A percentile compares a stretch with the other conserved stretches of the same genome.
These are phyloP conservation scores for Zonotrichia albicollis DNA, from an alignment of 2,797 vertebrate species.

Conservation along the genomic window DNA sequence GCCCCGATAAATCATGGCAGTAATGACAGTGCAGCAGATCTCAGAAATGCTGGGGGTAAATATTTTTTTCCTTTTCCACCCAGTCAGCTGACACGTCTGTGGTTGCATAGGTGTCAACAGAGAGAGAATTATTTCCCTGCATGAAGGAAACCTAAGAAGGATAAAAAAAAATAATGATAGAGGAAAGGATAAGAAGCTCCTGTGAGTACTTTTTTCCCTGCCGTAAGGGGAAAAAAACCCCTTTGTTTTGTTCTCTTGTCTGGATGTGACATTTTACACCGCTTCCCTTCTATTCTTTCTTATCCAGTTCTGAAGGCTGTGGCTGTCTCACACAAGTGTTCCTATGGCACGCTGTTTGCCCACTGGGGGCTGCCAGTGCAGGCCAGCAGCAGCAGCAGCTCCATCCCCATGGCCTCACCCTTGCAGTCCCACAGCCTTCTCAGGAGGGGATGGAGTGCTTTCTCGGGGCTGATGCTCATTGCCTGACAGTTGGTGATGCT, in stretches of 20 bases:
- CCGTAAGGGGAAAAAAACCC: background rate
- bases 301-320: background rate
- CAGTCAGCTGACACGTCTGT: background rate
- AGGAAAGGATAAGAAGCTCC: slow-evolving; percentile 1
- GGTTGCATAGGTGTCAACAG: slow-evolving; percentile 21
- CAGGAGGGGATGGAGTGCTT: background rate
- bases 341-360: background rate
- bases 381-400: background rate
- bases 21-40: background rate
- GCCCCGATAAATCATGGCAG: background rate
- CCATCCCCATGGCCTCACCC: background rate
- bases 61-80: slow-evolving; percentile 26
- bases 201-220: background rate
- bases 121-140: slow-evolving; percentile 16
- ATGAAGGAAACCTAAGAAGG: background rate
- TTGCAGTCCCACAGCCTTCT: background rate
- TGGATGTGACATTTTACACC: background rate
- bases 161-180: background rate
- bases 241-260: slow-evolving; percentile 9
- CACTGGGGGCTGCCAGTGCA: background rate
- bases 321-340: background rate
- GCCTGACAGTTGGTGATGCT: background rate
- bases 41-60: slow-evolving; percentile 23
- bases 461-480: background rate
- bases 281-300: background rate